Percentiles rank a stretch among this genome's conserved stretches.
phyloP scores from a whole-genome alignment of 2,797 vertebrate species.

The Lepilemur ruficaudatus region DNA sequence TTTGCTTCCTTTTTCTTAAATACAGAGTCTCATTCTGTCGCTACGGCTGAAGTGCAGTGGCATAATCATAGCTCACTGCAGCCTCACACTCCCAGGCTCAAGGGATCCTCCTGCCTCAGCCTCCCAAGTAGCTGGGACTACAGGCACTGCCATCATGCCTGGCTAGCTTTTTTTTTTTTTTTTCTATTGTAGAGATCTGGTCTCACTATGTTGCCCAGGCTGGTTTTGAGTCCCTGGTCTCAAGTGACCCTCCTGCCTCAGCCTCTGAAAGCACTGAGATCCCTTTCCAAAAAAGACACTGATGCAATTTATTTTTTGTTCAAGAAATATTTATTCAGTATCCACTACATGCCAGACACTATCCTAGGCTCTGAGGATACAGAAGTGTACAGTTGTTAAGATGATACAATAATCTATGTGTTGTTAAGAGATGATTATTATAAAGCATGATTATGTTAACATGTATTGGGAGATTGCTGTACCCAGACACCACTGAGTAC shows the following conservation, averaged over 20 bases:
- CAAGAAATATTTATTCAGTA: neutral
- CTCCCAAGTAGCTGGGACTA: neutral
- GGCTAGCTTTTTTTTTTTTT: neutral
- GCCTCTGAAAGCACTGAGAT: neutral
- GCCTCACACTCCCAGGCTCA: neutral
- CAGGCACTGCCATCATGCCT: neutral
- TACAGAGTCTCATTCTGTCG: neutral
- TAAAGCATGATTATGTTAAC: neutral
- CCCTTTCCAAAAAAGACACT: neutral
- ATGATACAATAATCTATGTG: neutral
- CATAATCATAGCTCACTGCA: neutral
- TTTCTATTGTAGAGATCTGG: neutral
- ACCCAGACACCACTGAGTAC: neutral
- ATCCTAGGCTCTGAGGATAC: neutral
- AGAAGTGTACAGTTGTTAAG: neutral
- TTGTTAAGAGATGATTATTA: neutral
- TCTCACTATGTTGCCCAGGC: neutral
- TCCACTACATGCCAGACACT: neutral
- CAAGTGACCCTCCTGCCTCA: neutral
- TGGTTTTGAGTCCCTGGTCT: neutral
- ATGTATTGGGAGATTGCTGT: neutral
- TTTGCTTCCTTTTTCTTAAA: neutral
- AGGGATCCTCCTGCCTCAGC: neutral
- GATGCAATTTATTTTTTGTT: neutral
- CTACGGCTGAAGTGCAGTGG: neutral